Evolutionary conservation across 2,797 vertebrate genomes (phyloP).

Genomic region (Scolopax rusticola): DNA sequence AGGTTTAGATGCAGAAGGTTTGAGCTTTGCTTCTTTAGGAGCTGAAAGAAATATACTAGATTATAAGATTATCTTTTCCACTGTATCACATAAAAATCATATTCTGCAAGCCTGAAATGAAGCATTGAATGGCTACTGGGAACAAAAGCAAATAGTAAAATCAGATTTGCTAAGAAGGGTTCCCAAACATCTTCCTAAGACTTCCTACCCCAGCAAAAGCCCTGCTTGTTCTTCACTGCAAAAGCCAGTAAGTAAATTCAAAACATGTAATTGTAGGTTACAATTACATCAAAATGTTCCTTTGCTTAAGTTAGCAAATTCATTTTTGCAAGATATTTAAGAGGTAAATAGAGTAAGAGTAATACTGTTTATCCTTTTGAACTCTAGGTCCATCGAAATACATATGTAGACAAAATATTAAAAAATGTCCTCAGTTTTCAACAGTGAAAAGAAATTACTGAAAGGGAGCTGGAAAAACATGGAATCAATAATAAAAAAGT

Average conservation of each 20-base stretch:
- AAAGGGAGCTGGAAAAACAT: not conserved
- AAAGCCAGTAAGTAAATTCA: not conserved
- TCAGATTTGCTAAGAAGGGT: not conserved
- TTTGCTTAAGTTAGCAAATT: not conserved
- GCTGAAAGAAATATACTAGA: slow-evolving; percentile 77
- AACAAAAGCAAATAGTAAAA: not conserved
- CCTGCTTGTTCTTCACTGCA: not conserved
- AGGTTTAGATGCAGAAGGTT: slow-evolving; percentile 73
- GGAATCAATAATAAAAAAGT: not conserved
- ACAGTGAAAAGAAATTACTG: not conserved
- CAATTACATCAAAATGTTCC: not conserved
- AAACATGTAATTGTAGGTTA: not conserved
- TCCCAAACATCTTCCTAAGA: not conserved
- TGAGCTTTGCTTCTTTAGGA: slow-evolving; percentile 69
- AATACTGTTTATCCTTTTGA: not conserved
- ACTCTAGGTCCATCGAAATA: not conserved
- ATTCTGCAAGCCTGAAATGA: not conserved
- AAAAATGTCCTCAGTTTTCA: not conserved
- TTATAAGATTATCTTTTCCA: slow-evolving; percentile 31
- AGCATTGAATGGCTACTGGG: not conserved
- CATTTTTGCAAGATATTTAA: not conserved
- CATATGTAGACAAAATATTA: not conserved
- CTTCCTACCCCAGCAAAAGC: not conserved
- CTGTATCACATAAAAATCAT: not conserved
- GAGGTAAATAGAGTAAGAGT: not conserved